Evolutionary conservation across 1,140 invertebrate species (phyloP), one percentile per base, ranked within the genome.

Genomic region (Daktulosphaira vitifoliae): DNA sequence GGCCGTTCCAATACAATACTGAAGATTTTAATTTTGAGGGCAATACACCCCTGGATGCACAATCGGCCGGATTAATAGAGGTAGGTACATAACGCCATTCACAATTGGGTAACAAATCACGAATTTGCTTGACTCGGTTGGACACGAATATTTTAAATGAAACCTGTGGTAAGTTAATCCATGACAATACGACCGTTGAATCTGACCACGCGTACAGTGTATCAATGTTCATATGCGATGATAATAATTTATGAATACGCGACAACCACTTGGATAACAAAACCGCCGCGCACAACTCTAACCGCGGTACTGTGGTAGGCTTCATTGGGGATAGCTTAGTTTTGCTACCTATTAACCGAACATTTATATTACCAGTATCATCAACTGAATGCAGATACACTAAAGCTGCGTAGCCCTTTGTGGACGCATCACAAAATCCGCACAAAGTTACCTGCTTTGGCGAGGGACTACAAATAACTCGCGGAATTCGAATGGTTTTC

Each of bases 201-300:
- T 76, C 74, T n/a, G 70, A 69, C 72, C 73, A 76, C 46, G 65
- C 71, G n/a, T 65, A 33, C 1, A 52, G 50, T 37, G 44, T 22
- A 33, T 37, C 42, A 13, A 66, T 9, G 3, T 37, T 49, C 25
- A 70, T 44, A 56, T 71, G 8, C 26, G 11, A 18, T 3, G 7
- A 16, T 20, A 65, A 22, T 6, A 33, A 15, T 2, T 26, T 23
- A 2, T 33, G 4, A 23, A 53, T 22, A 5, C 37, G 16, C 0
- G 5, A 2, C 8, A 38, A 20, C 18, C 70, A 65, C 25, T 66
- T 22, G 3, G 69, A 69, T 2, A 72, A 66, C 6, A 77, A 29
- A 2, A 74, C 18, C 1, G 74, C 73, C 0, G 71, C 73, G 59
- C 72, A 72, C 23, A 76, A 56, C 65, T 76, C 75, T 7, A 74